Evolutionary conservation across 2,113 vertebrate species (phyloP).

Genomic region (Terrapene triunguis): DNA sequence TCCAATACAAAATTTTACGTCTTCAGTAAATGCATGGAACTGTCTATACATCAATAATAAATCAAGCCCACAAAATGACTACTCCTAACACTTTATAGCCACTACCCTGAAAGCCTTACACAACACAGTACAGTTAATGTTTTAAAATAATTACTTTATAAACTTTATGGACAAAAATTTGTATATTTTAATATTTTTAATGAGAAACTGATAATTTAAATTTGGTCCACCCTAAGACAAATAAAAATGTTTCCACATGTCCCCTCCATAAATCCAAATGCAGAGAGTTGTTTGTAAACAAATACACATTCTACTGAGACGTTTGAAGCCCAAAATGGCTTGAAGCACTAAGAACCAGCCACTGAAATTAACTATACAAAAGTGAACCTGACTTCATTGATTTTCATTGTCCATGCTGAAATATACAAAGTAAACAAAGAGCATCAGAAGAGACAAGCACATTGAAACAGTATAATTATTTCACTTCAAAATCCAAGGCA

Average conservation of each 20-base stretch:
- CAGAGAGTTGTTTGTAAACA: not conserved
- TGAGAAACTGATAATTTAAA: not conserved
- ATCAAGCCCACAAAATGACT: not conserved
- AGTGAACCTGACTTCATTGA: not conserved
- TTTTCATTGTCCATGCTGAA: not conserved
- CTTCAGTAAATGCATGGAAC: not conserved
- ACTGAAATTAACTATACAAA: not conserved
- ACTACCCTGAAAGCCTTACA: not conserved
- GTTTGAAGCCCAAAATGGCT: not conserved
- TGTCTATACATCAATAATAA: not conserved
- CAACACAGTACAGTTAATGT: not conserved
- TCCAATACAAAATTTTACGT: not conserved
- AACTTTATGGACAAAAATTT: not conserved
- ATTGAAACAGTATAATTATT: not conserved
- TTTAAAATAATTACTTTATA: not conserved
- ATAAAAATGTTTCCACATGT: not conserved
- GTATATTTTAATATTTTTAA: not conserved
- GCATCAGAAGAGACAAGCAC: not conserved
- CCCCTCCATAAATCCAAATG: not conserved
- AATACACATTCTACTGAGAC: not conserved
- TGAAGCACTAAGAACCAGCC: not conserved
- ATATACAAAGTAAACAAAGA: not conserved
- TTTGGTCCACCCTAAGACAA: not conserved
- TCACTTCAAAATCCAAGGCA: slow-evolving; percentile 1
- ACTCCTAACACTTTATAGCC: not conserved